Base-by-base conservation (phyloP, 2,797 vertebrate genomes). In the Bryconaethiops microstoma region DNA sequence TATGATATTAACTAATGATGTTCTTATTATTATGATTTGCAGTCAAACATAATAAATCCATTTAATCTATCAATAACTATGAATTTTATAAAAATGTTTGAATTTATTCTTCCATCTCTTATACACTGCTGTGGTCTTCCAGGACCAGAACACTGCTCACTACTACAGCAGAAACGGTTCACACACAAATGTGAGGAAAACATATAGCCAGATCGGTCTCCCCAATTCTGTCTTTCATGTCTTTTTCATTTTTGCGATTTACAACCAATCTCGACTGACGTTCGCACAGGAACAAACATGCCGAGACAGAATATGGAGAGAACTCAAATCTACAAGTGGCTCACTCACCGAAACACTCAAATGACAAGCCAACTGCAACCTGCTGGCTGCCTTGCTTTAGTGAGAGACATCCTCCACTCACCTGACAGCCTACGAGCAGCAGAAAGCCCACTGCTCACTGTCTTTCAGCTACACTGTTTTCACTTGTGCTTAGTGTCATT, bases 301-400 rank as follows among this genome's bases (percentile, higher is more conserved):
- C 12, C 14, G 14, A 62, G 57, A 57, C 19, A 29, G n/a, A 21
- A 50, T 69, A 74, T 16, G 29, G 17, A 65, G 57, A 57, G 63
- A 68, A 50, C 1, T 69, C 29, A 72, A 59, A 80, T 77, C 59
- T 77, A 65, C 42, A 64, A 68, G 40, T 69, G 35, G 60, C 64
- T 29, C 45, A 45, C 76, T 50, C 19, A 55, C 60, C 39, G 74
- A 86, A 81, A 84, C 45, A 69, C 82, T 86, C 70, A 54, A 54
- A 45, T 71, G 65, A 76, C 35, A 63, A 35, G 45, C n/a, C 60
- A 78, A 29, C 12, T 63, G 67, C 73, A 21, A 64, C 23, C 50
- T 39, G 69, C 23, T 54, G 10, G 10, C 42, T 45, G 42, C 10
- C 42, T 10, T 45, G 42, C 42, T 45, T 45, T 35, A 35, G 29